Evolutionary conservation across 2,888 invertebrate species (phyloP).

Genomic region (Tineola bisselliella): DNA sequence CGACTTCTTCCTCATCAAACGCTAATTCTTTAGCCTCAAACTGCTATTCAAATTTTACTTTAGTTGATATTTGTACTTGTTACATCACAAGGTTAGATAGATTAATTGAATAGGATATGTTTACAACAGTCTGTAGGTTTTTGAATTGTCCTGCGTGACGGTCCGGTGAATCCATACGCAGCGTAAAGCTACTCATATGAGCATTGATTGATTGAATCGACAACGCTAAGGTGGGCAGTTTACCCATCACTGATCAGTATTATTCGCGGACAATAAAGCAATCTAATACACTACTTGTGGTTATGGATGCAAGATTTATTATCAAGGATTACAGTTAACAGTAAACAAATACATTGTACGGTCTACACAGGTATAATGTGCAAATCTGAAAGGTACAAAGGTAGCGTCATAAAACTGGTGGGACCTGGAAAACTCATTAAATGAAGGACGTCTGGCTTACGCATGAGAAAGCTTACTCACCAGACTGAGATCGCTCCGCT

Average conservation of each 20-base stretch:
- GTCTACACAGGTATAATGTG: background rate
- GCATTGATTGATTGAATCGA: background rate
- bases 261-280: background rate
- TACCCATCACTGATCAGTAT: background rate
- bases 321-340: background rate
- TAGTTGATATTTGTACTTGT: background rate
- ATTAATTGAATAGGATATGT: background rate
- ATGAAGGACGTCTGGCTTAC: conserved; percentile 1
- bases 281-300: background rate
- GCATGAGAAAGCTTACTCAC: background rate
- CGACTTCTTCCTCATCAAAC: too few relatives aligned
- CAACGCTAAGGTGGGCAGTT: background rate
- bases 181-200: background rate
- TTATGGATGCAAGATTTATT: background rate
- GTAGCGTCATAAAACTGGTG: background rate
- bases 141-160: background rate
- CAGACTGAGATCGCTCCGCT: background rate
- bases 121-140: background rate
- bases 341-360: background rate
- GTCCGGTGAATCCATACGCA: background rate
- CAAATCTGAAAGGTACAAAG: background rate
- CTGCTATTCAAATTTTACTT: too few relatives aligned
- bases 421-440: background rate
- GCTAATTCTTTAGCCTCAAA: too few relatives aligned
- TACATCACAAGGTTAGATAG: background rate